Evolutionary conservation across 1,140 invertebrate species (phyloP).

Genomic region (Drosophila nigromelanica): DNA sequence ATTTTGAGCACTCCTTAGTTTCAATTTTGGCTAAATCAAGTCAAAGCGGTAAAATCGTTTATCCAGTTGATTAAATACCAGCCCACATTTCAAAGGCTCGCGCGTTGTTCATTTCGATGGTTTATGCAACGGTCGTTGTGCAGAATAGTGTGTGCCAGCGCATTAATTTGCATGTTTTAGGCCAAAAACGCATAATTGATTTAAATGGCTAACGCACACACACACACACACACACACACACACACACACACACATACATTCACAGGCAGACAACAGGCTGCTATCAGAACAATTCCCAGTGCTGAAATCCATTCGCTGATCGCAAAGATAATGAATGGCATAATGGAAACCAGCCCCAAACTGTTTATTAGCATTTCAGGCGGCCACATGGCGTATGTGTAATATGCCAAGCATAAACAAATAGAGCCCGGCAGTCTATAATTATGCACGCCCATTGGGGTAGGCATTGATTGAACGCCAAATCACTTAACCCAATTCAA

Average conservation of each 20-base stretch:
- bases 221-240: conserved; percentile 7
- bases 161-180: conserved; percentile 44
- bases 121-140: conserved; percentile 15
- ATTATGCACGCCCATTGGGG: conserved; percentile 47
- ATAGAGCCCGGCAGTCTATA: conserved; percentile 54
- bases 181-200: conserved; percentile 65
- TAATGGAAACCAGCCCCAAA: conserved; percentile 40
- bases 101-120: conserved; percentile 8
- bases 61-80: conserved; percentile 30
- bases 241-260: conserved; percentile 7
- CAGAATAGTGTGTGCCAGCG: not conserved
- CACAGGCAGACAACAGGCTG: conserved; percentile 30
- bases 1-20: not conserved
- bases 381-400: conserved; percentile 49
- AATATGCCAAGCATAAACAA: conserved; percentile 59
- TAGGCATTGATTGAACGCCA: conserved; percentile 69
- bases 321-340: conserved; percentile 61
- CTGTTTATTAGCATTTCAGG: conserved; percentile 56
- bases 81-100: conserved; percentile 16
- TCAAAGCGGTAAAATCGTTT: conserved; percentile 29
- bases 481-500: conserved; percentile 75
- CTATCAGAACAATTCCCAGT: conserved; percentile 41
- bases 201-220: conserved; percentile 56
- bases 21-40: conserved; percentile 20
- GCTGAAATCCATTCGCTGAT: conserved; percentile 46